phyloP scores from a whole-genome alignment of 2,797 vertebrate species.

The Cheracebus regulus region DNA sequence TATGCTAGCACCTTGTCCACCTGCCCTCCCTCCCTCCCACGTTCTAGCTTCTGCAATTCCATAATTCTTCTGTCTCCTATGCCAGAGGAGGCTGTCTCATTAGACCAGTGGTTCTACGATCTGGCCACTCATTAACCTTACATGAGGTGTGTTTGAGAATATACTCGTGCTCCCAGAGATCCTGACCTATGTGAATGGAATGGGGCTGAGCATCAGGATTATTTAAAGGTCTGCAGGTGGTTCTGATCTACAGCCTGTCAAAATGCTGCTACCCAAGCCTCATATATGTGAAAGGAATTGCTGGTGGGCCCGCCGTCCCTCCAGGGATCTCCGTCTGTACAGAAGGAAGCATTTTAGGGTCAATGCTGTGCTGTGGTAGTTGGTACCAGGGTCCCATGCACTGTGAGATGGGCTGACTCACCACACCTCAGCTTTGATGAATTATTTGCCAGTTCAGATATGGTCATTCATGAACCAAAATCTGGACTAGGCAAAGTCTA shows the following conservation, averaged over 20 bases:
- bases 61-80: neutral
- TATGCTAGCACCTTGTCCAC: neutral
- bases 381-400: fast-evolving
- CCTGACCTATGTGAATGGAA: neutral
- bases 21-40: neutral
- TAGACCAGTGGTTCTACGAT: neutral
- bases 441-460: neutral
- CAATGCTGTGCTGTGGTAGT: neutral
- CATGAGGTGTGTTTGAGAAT: neutral
- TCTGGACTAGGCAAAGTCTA: neutral
- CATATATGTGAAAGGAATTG: neutral
- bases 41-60: neutral
- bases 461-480: neutral
- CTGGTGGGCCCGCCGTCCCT: neutral
- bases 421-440: neutral
- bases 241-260: neutral
- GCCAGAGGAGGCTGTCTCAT: neutral
- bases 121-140: neutral
- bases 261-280: neutral
- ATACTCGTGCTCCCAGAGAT: neutral
- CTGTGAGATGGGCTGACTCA: neutral
- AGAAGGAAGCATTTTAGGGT: neutral
- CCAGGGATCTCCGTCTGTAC: neutral
- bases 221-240: no score
- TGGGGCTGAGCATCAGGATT: fast-evolving